Evolutionary conservation across 2,113 vertebrate genomes (phyloP).

Genomic region (Galemys pyrenaicus): DNA sequence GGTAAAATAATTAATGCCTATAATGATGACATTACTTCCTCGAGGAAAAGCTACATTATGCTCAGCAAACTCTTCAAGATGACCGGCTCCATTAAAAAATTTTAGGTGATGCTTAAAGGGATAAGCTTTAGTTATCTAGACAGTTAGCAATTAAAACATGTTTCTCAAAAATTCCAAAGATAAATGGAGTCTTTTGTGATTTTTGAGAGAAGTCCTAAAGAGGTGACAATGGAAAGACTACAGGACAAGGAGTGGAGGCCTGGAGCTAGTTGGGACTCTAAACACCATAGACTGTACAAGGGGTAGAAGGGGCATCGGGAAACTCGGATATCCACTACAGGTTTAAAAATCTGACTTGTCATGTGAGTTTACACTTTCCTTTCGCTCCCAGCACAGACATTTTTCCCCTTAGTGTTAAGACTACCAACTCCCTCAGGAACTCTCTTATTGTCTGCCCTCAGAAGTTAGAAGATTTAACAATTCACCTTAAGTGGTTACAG

Average conservation of each 20-base stretch:
- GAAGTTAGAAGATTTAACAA: constrained; percentile 64
- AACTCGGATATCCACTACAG: neutral
- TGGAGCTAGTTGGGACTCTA: neutral
- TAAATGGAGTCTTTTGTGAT: neutral
- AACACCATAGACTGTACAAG: neutral
- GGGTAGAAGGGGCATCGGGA: neutral
- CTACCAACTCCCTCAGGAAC: neutral
- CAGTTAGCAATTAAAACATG: constrained; percentile 13
- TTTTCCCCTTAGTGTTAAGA: constrained; percentile 18
- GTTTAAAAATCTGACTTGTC: neutral
- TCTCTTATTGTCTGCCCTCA: neutral
- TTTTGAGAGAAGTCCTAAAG: neutral
- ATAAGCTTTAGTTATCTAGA: constrained; percentile 14
- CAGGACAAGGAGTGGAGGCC: neutral
- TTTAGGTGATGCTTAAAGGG: constrained; percentile 9
- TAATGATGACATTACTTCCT: neutral
- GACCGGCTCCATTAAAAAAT: neutral
- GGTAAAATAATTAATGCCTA: neutral
- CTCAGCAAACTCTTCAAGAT: neutral
- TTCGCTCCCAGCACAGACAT: neutral
- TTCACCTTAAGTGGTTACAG: constrained; percentile 61
- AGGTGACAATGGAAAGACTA: neutral
- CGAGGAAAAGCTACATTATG: constrained; percentile 1
- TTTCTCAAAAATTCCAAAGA: constrained; percentile 27
- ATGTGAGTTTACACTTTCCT: neutral